Percentiles rank a stretch among this genome's conserved stretches.
phyloP scores from a whole-genome alignment of 1,140 invertebrate genomes.

The Atta texana region DNA sequence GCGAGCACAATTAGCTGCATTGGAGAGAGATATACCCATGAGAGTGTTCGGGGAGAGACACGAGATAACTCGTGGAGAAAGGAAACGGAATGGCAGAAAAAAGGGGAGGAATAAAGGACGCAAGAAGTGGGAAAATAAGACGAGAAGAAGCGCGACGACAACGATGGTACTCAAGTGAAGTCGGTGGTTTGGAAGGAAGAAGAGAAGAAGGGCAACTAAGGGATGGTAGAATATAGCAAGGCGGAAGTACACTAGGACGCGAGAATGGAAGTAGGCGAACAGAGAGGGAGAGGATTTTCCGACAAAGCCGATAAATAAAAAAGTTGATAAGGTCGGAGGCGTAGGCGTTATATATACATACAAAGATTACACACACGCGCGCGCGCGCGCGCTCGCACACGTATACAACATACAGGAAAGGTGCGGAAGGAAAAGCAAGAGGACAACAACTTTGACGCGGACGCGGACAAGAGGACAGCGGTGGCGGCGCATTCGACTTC shows the following conservation, averaged over 20 bases:
- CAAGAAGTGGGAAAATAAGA: constrained; percentile 55
- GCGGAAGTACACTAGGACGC: constrained; percentile 47
- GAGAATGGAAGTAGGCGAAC: constrained; percentile 10
- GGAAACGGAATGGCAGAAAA: constrained; percentile 25
- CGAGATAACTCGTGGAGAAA: constrained; percentile 30
- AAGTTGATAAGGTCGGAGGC: constrained; percentile 69
- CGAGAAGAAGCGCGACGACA: background rate
- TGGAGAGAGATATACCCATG: constrained; percentile 55
- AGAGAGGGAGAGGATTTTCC: constrained; percentile 60
- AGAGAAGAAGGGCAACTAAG: background rate
- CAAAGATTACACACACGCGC: background rate
- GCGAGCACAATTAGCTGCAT: constrained; percentile 74
- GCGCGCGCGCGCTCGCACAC: no score
- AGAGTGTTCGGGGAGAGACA: constrained; percentile 30
- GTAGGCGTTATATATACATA: constrained; percentile 59
- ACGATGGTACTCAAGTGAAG: constrained; percentile 33
- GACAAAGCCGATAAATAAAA: constrained; percentile 76
- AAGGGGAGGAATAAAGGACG: constrained; percentile 46
- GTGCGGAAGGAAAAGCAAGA: constrained; percentile 29
- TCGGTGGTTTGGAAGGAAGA: constrained; percentile 41
- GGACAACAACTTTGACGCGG: constrained; percentile 27
- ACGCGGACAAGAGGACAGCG: constrained; percentile 15
- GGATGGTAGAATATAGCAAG: constrained; percentile 38
- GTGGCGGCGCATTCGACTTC: constrained; percentile 58
- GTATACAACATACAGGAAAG: constrained; percentile 22